phyloP scores from a whole-genome alignment of 2,888 invertebrate species.

The Gari tellinella region DNA sequence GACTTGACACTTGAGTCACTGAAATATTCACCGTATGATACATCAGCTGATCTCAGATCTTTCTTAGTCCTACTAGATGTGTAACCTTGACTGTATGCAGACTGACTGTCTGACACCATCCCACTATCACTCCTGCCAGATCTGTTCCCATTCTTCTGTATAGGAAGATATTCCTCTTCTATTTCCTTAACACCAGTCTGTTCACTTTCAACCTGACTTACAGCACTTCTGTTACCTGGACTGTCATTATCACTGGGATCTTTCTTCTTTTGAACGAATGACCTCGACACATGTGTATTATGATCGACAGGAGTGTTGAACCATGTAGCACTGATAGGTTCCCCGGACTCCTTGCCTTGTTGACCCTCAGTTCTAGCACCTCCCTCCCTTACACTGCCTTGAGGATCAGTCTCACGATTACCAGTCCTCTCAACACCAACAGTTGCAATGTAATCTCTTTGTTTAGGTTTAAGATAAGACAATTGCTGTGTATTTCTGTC shows the following conservation, averaged over 20 bases:
- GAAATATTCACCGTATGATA: conserved; percentile 47
- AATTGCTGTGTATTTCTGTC: neutral
- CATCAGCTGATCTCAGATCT: conserved; percentile 31
- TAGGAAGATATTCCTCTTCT: conserved; percentile 43
- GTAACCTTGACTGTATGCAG: conserved; percentile 3
- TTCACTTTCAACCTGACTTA: conserved; percentile 18
- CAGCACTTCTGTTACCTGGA: conserved; percentile 1
- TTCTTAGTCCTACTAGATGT: conserved; percentile 1
- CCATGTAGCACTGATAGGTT: conserved; percentile 67
- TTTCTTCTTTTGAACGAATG: conserved; percentile 25
- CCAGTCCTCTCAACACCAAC: neutral
- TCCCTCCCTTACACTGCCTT: no score
- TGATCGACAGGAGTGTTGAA: conserved; percentile 65
- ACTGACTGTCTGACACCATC: conserved; percentile 11
- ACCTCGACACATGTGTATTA: conserved; percentile 60
- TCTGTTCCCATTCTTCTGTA: conserved; percentile 35
- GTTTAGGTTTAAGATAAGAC: conserved; percentile 27
- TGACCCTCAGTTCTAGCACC: neutral
- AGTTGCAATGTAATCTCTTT: conserved; percentile 11
- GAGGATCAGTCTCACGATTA: no score
- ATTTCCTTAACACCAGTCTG: conserved; percentile 49
- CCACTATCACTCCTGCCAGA: conserved; percentile 31
- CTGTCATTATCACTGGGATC: conserved; percentile 1
- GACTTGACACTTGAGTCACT: conserved; percentile 35
- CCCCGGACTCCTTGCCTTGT: conserved; percentile 3